Evolutionary conservation across 2,888 invertebrate species (phyloP).

Genomic region (Drosophila aldrichi): DNA sequence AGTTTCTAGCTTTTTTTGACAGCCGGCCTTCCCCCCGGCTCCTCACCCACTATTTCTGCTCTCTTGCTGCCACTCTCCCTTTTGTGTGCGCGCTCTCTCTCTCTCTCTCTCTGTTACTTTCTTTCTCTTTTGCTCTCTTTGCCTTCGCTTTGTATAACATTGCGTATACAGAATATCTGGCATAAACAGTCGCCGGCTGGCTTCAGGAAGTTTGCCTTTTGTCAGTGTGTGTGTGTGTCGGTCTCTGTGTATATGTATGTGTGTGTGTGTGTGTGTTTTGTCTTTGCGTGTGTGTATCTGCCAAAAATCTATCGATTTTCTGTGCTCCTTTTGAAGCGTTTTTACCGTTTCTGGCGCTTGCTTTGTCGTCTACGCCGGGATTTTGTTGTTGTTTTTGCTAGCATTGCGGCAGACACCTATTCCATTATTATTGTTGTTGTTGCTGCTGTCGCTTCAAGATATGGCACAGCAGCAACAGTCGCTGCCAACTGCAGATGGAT

Average conservation of each 20-base stretch:
- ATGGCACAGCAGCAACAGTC: constrained; percentile 46
- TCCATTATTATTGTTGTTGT: constrained; percentile 28
- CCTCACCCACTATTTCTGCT: not conserved
- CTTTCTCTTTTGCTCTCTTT: not conserved
- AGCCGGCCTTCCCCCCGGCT: not conserved
- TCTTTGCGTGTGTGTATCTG: constrained; percentile 59
- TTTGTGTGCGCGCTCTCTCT: not conserved
- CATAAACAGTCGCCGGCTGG: constrained; percentile 52
- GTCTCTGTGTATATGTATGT: constrained; percentile 6
- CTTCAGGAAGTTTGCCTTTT: constrained; percentile 47
- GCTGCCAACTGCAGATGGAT: constrained; percentile 57
- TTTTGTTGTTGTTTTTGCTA: constrained; percentile 26
- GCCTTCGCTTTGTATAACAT: constrained; percentile 24
- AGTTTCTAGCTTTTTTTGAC: constrained; percentile 12
- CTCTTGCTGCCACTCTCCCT: constrained; percentile 7
- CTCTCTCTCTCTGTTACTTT: not conserved
- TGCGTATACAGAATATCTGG: constrained; percentile 59
- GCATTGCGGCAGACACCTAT: constrained; percentile 32
- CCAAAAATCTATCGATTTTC: constrained; percentile 75
- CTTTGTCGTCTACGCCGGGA: constrained; percentile 41
- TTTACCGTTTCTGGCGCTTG: constrained; percentile 31
- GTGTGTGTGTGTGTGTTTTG: constrained; percentile 9
- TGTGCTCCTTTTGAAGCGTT: constrained; percentile 60
- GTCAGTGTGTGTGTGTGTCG: constrained; percentile 11
- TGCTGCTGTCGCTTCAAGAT: constrained; percentile 54